phyloP scores from a whole-genome alignment of 2,113 vertebrate species.

The Arvicanthis niloticus region DNA sequence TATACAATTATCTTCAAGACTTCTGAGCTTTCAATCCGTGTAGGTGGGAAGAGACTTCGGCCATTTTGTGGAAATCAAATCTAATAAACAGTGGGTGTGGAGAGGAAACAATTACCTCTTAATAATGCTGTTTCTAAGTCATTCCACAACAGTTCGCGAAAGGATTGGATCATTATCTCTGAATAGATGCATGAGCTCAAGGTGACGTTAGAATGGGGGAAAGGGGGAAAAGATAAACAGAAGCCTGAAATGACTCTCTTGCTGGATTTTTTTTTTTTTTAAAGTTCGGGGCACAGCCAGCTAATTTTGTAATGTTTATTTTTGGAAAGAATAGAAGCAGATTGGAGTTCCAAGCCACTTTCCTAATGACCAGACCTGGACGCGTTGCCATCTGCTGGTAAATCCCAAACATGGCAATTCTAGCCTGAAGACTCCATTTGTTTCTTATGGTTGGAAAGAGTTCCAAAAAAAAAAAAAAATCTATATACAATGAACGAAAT shows the following conservation, averaged over 20 bases:
- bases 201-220: conserved; percentile 60
- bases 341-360: conserved; percentile 69
- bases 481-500: background rate
- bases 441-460: background rate
- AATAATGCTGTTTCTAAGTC: conserved; percentile 65
- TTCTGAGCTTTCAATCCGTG: conserved; percentile 3
- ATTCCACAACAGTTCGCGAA: conserved; percentile 51
- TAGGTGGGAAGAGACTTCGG: conserved; percentile 11
- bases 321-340: conserved; percentile 70
- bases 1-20: conserved; percentile 4
- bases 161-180: conserved; percentile 73
- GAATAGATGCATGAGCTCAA: conserved; percentile 73
- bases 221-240: conserved; percentile 65
- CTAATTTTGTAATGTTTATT: conserved; percentile 62
- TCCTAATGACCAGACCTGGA: conserved; percentile 69
- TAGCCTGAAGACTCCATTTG: background rate
- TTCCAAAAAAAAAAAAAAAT: background rate
- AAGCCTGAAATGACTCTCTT: conserved; percentile 76
- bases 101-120: conserved; percentile 68
- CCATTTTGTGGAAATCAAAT: conserved; percentile 73
- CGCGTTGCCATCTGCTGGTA: conserved; percentile 86
- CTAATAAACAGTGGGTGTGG: conserved; percentile 45
- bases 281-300: conserved; percentile 71
- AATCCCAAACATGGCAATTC: conserved; percentile 47
- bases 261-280: conserved; percentile 64